Base-by-base conservation (phyloP, 2,888 invertebrate genomes). In the Drosophila mettleri region DNA sequence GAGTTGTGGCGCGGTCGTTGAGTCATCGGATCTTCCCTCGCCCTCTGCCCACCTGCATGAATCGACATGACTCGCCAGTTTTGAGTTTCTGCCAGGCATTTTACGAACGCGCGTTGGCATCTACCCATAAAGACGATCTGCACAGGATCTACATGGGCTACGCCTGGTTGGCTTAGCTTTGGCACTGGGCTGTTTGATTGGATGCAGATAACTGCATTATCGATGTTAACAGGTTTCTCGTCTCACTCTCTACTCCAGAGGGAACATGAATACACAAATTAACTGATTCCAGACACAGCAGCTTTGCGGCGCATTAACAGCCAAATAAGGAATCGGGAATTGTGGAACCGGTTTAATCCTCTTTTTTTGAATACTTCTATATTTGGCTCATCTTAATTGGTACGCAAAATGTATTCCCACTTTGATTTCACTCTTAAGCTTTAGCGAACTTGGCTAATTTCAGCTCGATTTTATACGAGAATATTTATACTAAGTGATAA, bases 141-240 rank as follows among this genome's bases (percentile, higher is more conserved):
- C 24, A 45, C 43, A 62, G 61, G 67, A 73, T 75, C 14, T 6
- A 29, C 46, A 45, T 68, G 22, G 60, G 24, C 61, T 55, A 9
- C 33, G 54, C 10, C 8, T 45, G 43, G 27, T 36, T 16, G 22
- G 31, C n/a, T 43, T 24, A 27, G 24, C 18, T 10, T 16, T 14
- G 31, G 1, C n/a, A n/a, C 22, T 22, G 6, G n/a, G 4, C 20
- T 34, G 22, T 55, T 55, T 49, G 31, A 51, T 38, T 22, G 24
- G 36, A 45, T 20, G 52, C 31, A 18, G 61, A 43, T 77, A 57
- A 39, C 14, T 20, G 9, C 33, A 46, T 70, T 60, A 71, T 52
- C 41, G 18, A 31, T 39, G 16, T 31, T 2, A 76, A 18, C 46
- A 31, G 52, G 57, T 58, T 54, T 59, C 41, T 38, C 9, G 52